Evolutionary conservation across 2,113 vertebrate genomes (phyloP).

Genomic region (Takifugu flavidus): DNA sequence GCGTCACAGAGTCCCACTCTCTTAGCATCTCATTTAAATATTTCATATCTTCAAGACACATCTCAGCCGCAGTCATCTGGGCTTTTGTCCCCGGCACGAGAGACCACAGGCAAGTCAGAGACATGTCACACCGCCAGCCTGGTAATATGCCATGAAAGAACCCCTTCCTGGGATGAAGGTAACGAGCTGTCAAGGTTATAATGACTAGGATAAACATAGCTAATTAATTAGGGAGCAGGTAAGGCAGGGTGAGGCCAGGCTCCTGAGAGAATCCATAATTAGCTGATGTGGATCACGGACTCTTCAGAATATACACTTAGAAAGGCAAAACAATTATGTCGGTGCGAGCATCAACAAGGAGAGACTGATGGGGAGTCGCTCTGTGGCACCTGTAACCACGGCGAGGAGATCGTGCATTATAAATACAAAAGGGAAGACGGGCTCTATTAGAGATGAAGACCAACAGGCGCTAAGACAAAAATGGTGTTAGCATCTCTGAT

Average conservation of each 20-base stretch:
- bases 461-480: constrained; percentile 66
- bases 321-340: constrained; percentile 45
- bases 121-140: constrained; percentile 65
- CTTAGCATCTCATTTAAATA: constrained; percentile 79
- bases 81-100: constrained; percentile 73
- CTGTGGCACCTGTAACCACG: constrained; percentile 69
- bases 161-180: constrained; percentile 63
- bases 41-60: constrained; percentile 80
- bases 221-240: constrained; percentile 72
- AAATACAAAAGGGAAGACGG: constrained; percentile 72
- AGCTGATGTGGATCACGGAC: constrained; percentile 44
- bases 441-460: constrained; percentile 73
- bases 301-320: constrained; percentile 26
- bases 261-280: constrained; percentile 55
- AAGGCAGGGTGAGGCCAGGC: constrained; percentile 41
- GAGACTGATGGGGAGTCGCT: constrained; percentile 52
- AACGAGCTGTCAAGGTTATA: constrained; percentile 71
- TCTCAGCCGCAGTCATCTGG: constrained; percentile 69
- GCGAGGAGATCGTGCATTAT: constrained; percentile 70
- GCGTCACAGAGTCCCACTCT: constrained; percentile 71
- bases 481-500: constrained; percentile 68
- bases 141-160: constrained; percentile 73
- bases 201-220: constrained; percentile 70
- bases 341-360: constrained; percentile 54
- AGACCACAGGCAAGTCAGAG: constrained; percentile 71